Base-by-base conservation (phyloP, 2,797 vertebrate genomes). In the Xerus rutilus region DNA sequence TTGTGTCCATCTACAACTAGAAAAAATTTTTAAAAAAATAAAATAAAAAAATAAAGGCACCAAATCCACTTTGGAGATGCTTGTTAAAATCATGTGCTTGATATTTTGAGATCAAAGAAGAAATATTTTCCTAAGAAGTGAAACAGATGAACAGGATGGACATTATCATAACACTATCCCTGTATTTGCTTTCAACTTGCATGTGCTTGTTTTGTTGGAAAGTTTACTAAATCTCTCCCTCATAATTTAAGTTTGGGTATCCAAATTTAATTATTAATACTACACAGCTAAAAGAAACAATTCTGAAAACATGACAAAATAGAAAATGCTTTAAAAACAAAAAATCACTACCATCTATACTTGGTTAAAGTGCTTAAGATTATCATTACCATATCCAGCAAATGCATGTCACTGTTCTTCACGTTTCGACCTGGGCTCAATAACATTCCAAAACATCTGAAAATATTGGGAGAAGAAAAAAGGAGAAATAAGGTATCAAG, bases 381-480 rank as follows among this genome's bases (percentile, higher is more conserved):
- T 89, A 95, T 97, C 81, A 98, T 99, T 98, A 99, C 99, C 99
- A 99, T 99, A 97, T 99, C 99, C 43, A 99, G 97, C 70, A 99
- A 99, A 98, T 99, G 99, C 99, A 99, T 99, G 98, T 99, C 99
- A 87, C 99, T 99, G 98, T 99, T 99, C 98, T 99, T 99, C 96
- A 99, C 99, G 92, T 99, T 99, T 98, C 99, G 99, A 85, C 99
- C 99, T 89, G 99, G 99, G 97, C 99, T 99, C 92, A 99, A 98
- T 84, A 99, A 98, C 99, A 99, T 99, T 96, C 99, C 99, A 98
- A 99, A 99, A 98, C 99, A 99, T 97, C 99, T 99, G 92, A 64
- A 96, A 97, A 97, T 93, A 73, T 96, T 93, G 14, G 35, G 93
- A 65, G 72, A 3, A 73, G 2, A 96, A 5, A 81, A 97, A 97